Evolutionary conservation across 1,140 invertebrate species (phyloP), one percentile per base, ranked within the genome.

Genomic region (Notospermus geniculatus): DNA sequence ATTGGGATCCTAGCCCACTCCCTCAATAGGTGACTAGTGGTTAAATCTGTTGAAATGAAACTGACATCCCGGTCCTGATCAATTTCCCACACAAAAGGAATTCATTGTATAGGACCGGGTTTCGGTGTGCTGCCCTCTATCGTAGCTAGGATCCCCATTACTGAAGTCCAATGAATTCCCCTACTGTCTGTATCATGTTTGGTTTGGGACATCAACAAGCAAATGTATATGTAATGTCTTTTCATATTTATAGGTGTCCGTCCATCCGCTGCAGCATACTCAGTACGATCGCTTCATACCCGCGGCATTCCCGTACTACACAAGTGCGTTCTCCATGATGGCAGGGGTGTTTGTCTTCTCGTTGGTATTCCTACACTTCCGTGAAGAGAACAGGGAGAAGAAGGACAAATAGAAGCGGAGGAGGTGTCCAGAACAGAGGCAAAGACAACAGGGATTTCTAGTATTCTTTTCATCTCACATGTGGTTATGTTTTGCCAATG

Each of bases 321-420:
- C 91, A 2, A 95, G 93, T 78, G 92, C 95, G n/a, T 98, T 99
- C 81, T 97, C 94, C 17, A 99, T 99, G 97, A 99, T 99, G 96
- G 80, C 89, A 57, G 95, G 94, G 23, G 91, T 98, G 0, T 92
- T 79, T 54, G 52, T 82, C 13, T 77, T 82, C 50, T 93, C 91
- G 11, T 87, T 96, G 68, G 91, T 97, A 1, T 97, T 97, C 77
- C 84, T 97, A 2, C 93, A 98, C 80, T 93, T 90, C 77, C 93
- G 90, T 80, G 80, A 83, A 25, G 76, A 80, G 36, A 54, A 65
- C 17, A 84, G 83, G 63, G 71, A 76, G 22, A 85, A 85, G 72
- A 77, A 75, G 52, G 84, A 85, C 60, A 84, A 80, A 75, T 41
- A 17, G 50, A 13, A 43, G 11, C n/a, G 46, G 25, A 5, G 46